These are phyloP conservation scores for Lepus oiostolus DNA, from an alignment of 2,797 vertebrate genomes.

Conservation along the genomic window DNA sequence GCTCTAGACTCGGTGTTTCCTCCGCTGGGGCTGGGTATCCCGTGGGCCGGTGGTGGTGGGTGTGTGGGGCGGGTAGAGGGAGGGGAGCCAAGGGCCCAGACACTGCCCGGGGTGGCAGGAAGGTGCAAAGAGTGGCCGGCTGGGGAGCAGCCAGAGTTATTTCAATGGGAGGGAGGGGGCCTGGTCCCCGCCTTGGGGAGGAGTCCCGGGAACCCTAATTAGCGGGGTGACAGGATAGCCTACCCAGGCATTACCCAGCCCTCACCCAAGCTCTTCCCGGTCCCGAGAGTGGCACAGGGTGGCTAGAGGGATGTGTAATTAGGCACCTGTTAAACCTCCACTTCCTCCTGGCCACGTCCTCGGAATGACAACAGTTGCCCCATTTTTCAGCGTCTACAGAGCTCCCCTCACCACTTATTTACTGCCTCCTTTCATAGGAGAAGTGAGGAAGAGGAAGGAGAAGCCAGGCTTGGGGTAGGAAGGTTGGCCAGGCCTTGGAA, in stretches of 20 bases:
- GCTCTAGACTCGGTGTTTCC: conserved; percentile 64
- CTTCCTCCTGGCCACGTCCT: conserved; percentile 78
- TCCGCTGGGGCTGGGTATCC: conserved; percentile 70
- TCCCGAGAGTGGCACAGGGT: conserved; percentile 64
- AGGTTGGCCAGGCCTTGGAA: background rate
- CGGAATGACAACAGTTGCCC: conserved; percentile 58
- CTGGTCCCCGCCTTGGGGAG: conserved; percentile 82
- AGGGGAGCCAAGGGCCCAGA: conserved; percentile 75
- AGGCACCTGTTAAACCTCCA: conserved; percentile 80
- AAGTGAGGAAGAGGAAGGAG: conserved; percentile 66
- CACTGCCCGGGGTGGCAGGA: conserved; percentile 78
- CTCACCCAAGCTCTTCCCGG: conserved; percentile 83
- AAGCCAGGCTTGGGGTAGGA: conserved; percentile 1
- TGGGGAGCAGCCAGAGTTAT: conserved; percentile 77
- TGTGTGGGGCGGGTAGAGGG: conserved; percentile 59
- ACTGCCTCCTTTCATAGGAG: conserved; percentile 45
- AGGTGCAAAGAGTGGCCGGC: conserved; percentile 66
- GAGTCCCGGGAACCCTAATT: conserved; percentile 82
- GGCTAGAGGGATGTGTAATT: conserved; percentile 82
- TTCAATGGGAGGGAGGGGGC: conserved; percentile 83
- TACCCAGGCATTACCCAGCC: conserved; percentile 81
- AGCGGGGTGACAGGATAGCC: conserved; percentile 80
- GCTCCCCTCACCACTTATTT: conserved; percentile 75
- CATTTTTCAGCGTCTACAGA: conserved; percentile 64
- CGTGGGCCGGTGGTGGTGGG: conserved; percentile 45